phyloP scores from a whole-genome alignment of 2,888 invertebrate genomes.

The Acutogordius australiensis region DNA sequence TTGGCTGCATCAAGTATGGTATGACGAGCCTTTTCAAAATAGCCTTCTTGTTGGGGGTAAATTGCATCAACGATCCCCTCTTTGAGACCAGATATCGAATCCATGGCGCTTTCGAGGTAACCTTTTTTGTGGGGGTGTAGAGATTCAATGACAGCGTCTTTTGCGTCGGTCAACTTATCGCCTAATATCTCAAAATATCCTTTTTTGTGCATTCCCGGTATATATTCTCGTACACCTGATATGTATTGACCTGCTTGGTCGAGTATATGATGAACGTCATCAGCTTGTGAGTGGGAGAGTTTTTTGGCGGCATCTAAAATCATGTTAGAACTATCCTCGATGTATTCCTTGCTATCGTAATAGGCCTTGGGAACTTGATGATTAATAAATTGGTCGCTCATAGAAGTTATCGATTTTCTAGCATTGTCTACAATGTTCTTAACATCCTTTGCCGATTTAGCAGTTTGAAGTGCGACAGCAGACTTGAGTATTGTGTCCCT shows the following conservation, averaged over 20 bases:
- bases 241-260: neutral
- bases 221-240: neutral
- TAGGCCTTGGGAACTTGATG: neutral
- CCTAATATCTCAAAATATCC: neutral
- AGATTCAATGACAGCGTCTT: neutral
- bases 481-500: neutral
- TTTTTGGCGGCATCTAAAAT: neutral
- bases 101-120: neutral
- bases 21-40: neutral
- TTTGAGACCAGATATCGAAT: neutral
- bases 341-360: conserved; percentile 3
- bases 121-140: neutral
- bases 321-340: neutral
- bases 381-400: neutral
- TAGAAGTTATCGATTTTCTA: neutral
- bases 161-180: neutral
- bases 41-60: neutral
- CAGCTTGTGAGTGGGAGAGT: neutral
- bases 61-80: neutral
- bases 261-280: neutral
- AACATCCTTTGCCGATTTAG: neutral
- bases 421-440: neutral
- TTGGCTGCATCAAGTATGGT: too few relatives aligned
- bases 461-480: neutral
- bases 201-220: neutral